Base-by-base conservation (phyloP, 1,140 invertebrate species). In the Heliothis subflexa region DNA sequence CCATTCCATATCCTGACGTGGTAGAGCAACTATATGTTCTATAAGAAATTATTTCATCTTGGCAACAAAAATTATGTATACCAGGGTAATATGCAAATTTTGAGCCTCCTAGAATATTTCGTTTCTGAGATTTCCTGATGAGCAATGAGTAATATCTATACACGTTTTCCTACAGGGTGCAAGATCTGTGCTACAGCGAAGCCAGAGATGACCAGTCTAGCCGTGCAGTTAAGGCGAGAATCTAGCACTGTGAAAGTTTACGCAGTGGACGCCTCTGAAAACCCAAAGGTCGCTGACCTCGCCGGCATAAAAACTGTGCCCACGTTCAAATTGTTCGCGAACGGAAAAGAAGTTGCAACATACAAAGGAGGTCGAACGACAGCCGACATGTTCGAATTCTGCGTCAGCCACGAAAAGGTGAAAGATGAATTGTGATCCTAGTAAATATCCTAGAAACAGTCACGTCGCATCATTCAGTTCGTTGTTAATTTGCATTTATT, bases 161-260 rank as follows among this genome's bases (percentile, higher is more conserved):
- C 3, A 54, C 49, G 52, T 62, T 21, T 57, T 52, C n/a, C 49
- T 4, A 68, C 85, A 98, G 97, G 98, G 98, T 98, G 98, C 93
- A 97, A 97, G 5, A 98, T 98, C 91, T 99, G 98, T 88, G 98
- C 97, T 84, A 96, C 96, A 82, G 96, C 97, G 0, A 99, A 98
- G 91, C 98, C 98, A 12, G 97, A 98, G 85, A 98, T 97, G 0
- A 40, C 33, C 89, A 93, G 89, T 76, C 96, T 95, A 14, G 93
- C 96, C 21, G 97, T 98, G 98, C 3, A 95, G 96, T 52, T 89
- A 96, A 18, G 96, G 97, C 82, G 96, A 96, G 50, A 96, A 96
- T 61, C 97, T 84, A 93, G 95, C 2, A 95, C 96, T 88, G 95
- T 97, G 7, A 96, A 96, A 73, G 97, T 97, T 86, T 96, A 96